A percentile compares a stretch with the other conserved stretches of the same genome.
phyloP scores from a whole-genome alignment of 2,797 vertebrate species.

The Galaxias olidus region DNA sequence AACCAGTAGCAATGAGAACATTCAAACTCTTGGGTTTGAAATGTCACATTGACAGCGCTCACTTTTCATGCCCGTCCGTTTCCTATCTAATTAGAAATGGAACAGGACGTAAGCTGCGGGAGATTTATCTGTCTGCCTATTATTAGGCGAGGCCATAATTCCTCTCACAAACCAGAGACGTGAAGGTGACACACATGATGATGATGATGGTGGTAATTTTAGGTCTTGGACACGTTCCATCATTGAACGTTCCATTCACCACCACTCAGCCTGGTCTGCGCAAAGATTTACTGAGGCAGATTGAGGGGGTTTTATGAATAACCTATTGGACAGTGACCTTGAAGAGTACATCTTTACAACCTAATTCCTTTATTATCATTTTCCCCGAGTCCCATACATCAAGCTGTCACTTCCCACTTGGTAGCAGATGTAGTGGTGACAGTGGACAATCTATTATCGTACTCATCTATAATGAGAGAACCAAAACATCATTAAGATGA shows the following conservation, averaged over 20 bases:
- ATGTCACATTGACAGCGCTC: conserved; percentile 13
- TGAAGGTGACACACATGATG: not conserved
- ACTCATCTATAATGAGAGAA: conserved; percentile 49
- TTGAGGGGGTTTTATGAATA: conserved; percentile 13
- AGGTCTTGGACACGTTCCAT: conserved; percentile 18
- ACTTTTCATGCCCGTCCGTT: conserved; percentile 15
- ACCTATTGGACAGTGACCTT: conserved; percentile 55
- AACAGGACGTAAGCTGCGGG: not conserved
- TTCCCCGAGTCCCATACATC: conserved; percentile 63
- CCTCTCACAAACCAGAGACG: conserved; percentile 3
- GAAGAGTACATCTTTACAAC: conserved; percentile 53
- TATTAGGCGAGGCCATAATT: not conserved
- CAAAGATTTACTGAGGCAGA: conserved; percentile 31
- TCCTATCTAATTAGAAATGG: conserved; percentile 9
- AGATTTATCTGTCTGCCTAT: conserved; percentile 2
- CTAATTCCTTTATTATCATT: conserved; percentile 61
- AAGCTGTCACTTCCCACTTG: conserved; percentile 54
- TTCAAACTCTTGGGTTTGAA: not conserved
- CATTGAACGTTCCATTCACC: conserved; percentile 8
- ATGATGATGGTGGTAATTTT: conserved; percentile 8
- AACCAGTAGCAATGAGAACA: conserved; percentile 27
- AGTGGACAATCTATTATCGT: conserved; percentile 48
- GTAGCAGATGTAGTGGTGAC: conserved; percentile 53
- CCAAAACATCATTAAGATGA: conserved; percentile 37
- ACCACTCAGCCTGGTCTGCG: conserved; percentile 12